Conservation (phyloP, 2,888 invertebrate genomes). For the Zygothrica quintamaculata region DNA sequence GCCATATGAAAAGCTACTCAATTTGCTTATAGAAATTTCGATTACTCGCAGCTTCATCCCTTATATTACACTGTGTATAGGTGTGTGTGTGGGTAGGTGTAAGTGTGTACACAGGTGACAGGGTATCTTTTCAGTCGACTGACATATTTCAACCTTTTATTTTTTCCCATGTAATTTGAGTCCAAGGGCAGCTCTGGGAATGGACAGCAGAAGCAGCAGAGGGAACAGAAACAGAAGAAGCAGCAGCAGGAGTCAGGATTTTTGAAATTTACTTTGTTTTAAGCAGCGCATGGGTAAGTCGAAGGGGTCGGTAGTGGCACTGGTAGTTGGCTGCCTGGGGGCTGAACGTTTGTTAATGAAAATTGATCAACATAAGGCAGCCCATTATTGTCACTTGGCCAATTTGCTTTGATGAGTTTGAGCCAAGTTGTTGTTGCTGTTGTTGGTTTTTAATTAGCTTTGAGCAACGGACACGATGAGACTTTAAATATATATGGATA, state of each 20-base stretch:
- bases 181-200: constrained; percentile 8
- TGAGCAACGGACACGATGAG: constrained; percentile 33
- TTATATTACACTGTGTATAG: no score
- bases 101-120: no score
- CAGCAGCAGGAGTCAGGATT: constrained; percentile 43
- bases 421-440: constrained; percentile 26
- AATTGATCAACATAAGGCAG: constrained; percentile 63
- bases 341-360: constrained; percentile 52
- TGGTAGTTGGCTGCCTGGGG: no score
- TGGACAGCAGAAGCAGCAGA: constrained; percentile 1
- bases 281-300: not conserved
- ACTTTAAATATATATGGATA: constrained; percentile 49
- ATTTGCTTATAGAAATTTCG: no score
- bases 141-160: not conserved
- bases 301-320: not conserved
- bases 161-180: constrained; percentile 31
- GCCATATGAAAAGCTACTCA: no score
- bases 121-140: no score
- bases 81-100: no score
- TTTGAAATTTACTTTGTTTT: constrained; percentile 36
- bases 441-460: constrained; percentile 51
- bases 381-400: constrained; percentile 47
- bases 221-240: constrained; percentile 12
- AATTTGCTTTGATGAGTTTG: constrained; percentile 61
- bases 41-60: no score